Conservation (phyloP, 2,797 vertebrate species). For the Falco berigora region DNA sequence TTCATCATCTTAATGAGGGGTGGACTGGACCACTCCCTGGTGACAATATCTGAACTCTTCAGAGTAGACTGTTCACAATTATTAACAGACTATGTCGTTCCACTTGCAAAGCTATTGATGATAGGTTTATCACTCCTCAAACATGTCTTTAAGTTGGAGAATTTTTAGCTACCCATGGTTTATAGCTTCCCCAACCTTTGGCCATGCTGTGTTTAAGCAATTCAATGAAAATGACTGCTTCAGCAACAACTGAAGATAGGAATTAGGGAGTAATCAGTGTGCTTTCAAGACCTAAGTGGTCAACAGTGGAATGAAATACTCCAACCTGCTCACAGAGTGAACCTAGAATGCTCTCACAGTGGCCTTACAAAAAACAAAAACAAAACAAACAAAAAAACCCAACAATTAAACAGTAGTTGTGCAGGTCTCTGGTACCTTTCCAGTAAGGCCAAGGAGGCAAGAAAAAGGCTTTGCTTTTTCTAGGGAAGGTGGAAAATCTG, state of each 20-base stretch:
- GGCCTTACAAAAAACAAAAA: not conserved
- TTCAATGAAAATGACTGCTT: conserved; percentile 10
- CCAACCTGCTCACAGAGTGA: not conserved
- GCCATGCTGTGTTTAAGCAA: conserved; percentile 5
- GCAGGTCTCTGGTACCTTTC: not conserved
- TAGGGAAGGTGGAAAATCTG: not conserved
- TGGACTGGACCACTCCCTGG: conserved; percentile 14
- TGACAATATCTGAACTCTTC: conserved; percentile 3
- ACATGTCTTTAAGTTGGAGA: conserved; percentile 8
- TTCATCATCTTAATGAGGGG: conserved; percentile 10
- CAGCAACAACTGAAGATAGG: not conserved
- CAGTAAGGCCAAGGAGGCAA: not conserved
- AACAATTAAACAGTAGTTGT: not conserved
- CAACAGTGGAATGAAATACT: not conserved
- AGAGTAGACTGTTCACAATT: conserved; percentile 6
- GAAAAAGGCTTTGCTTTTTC: not conserved
- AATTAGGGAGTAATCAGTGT: not conserved
- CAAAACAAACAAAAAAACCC: not conserved
- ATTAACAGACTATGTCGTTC: conserved; percentile 44
- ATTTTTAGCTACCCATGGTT: conserved; percentile 25
- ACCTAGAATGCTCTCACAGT: not conserved
- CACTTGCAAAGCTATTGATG: not conserved
- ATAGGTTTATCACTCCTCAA: conserved; percentile 33
- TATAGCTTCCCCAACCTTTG: conserved; percentile 40
- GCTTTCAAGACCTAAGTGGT: not conserved